phyloP scores from a whole-genome alignment of 2,888 invertebrate genomes.

The Perizoma affinitatum region DNA sequence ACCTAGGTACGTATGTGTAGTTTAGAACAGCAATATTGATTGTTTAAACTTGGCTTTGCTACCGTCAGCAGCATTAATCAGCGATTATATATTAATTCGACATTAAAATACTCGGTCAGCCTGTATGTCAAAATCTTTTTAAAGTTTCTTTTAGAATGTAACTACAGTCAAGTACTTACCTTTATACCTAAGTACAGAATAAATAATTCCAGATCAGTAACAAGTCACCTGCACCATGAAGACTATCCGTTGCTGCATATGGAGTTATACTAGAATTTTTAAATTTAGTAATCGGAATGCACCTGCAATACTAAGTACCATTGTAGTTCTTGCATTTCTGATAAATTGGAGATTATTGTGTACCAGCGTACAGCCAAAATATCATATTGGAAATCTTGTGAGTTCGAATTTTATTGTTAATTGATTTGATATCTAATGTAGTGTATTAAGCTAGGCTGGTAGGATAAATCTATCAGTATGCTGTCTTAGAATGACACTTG shows the following conservation, averaged over 20 bases:
- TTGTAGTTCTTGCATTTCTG: constrained; percentile 33
- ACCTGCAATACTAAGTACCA: constrained; percentile 31
- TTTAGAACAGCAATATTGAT: too few species aligned
- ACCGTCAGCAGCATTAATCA: too few species aligned
- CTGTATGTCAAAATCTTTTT: too few species aligned
- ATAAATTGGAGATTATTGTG: constrained; percentile 84
- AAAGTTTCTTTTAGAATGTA: too few species aligned
- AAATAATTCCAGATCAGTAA: constrained; percentile 1
- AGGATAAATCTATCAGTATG: too few species aligned
- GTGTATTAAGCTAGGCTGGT: too few species aligned
- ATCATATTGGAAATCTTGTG: constrained; percentile 83
- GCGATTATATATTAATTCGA: too few species aligned
- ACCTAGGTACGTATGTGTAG: too few species aligned
- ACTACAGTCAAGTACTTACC: not conserved
- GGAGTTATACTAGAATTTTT: constrained; percentile 37
- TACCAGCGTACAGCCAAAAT: constrained; percentile 82
- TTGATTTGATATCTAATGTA: too few species aligned
- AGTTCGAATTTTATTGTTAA: constrained; percentile 46
- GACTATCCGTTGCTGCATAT: constrained; percentile 23
- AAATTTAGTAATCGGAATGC: constrained; percentile 43
- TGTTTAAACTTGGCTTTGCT: too few species aligned
- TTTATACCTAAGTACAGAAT: not conserved
- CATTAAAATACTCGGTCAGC: too few species aligned
- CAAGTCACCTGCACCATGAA: constrained; percentile 4
- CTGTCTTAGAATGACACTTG: too few species aligned